Evolutionary conservation across 30 jellyfish, hydroid and myxozoan genomes (phyloP).

Genomic region (Sanderia malayensis): DNA sequence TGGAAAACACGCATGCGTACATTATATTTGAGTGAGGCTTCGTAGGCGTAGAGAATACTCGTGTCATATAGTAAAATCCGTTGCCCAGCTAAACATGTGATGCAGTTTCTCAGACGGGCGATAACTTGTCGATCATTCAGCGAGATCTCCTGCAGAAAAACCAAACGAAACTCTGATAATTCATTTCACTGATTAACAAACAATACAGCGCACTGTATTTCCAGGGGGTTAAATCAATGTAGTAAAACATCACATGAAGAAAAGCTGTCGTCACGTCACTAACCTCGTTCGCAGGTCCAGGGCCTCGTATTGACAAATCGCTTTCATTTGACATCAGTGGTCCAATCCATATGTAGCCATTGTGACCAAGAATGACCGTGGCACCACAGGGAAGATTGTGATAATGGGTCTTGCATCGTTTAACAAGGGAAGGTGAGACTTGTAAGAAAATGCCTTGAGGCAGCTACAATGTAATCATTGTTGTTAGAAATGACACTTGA

Average conservation of each 20-base stretch:
- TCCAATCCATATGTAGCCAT: slow-evolving; percentile 99
- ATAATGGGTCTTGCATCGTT: slow-evolving; percentile 89
- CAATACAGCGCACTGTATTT: too few species aligned
- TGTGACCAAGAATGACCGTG: slow-evolving; percentile 93
- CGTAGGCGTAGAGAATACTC: slow-evolving; percentile 81
- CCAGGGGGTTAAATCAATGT: too few species aligned
- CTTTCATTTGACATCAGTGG: slow-evolving; percentile 94
- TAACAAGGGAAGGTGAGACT: slow-evolving; percentile 84
- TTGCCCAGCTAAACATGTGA: slow-evolving; percentile 71
- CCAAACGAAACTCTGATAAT: too few species aligned
- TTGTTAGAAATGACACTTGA: too few species aligned
- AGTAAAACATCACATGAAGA: too few species aligned
- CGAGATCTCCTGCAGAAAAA: slow-evolving; percentile 64
- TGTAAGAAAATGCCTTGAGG: slow-evolving; percentile 85
- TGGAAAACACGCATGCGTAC: slow-evolving; percentile 20
- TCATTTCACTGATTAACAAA: too few species aligned
- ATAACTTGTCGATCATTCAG: slow-evolving; percentile 73
- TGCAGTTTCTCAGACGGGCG: slow-evolving; percentile 87
- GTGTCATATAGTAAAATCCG: slow-evolving; percentile 85
- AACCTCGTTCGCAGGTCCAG: slow-evolving; percentile 55
- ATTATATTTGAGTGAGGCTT: slow-evolving; percentile 73
- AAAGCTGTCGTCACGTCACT: too few species aligned
- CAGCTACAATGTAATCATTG: slow-evolving; percentile 35
- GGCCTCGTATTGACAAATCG: slow-evolving; percentile 78
- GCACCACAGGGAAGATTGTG: slow-evolving; percentile 98